Percentiles rank a stretch among this genome's conserved stretches.
Conservation (phyloP, 2,113 vertebrate genomes). For the Misgurnus anguillicaudatus region DNA sequence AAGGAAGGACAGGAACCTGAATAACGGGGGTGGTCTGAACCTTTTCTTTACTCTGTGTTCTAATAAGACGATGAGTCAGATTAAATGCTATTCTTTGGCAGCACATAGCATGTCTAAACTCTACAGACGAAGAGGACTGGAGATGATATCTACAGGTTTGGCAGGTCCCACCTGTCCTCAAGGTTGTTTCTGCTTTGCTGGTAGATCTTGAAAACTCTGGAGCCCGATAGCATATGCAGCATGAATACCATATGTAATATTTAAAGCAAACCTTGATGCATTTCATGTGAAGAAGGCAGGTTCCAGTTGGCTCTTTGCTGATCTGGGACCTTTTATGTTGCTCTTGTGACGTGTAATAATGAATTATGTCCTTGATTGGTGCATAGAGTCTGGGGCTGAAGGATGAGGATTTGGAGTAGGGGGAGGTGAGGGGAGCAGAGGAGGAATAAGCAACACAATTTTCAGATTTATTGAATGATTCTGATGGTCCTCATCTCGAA, state of each 20-base stretch:
- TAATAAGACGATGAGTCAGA: constrained; percentile 3
- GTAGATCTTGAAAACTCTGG: background rate
- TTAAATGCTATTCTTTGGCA: constrained; percentile 2
- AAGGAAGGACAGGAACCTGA: background rate
- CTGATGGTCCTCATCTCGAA: background rate
- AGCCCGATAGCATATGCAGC: background rate
- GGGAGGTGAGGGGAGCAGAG: constrained; percentile 20
- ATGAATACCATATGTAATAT: background rate
- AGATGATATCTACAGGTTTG: constrained; percentile 38
- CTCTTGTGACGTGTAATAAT: background rate
- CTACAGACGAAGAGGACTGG: constrained; percentile 3
- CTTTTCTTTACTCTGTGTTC: background rate
- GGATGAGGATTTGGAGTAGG: background rate
- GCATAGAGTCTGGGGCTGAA: background rate
- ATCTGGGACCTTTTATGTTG: background rate
- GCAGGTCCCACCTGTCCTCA: constrained; percentile 42
- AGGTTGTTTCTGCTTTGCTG: constrained; percentile 9
- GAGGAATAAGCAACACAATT: constrained; percentile 28
- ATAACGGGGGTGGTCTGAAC: background rate
- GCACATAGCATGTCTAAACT: background rate
- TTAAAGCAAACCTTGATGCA: background rate
- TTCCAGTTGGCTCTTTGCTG: background rate
- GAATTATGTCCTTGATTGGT: background rate
- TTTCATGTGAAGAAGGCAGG: background rate
- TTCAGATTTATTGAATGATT: constrained; percentile 5